Base-by-base conservation (phyloP, 2,797 vertebrate species). In the Tinamus major region DNA sequence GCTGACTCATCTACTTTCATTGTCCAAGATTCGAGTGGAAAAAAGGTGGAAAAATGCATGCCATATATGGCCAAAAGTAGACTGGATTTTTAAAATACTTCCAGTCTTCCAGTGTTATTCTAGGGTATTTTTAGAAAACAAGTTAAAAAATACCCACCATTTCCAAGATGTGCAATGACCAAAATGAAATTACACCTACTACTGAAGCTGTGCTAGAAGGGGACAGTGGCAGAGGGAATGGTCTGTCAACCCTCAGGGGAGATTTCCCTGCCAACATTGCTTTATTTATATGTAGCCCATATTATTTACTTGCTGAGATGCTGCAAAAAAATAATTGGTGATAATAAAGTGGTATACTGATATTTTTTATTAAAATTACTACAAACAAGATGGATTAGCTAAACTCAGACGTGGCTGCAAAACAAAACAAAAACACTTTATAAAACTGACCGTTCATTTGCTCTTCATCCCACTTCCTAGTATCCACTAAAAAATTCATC, bases 401-500 rank as follows among this genome's bases (percentile, higher is more conserved):
- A 80, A 41, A 41, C 51, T 85, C 26, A 63, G n/a, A 78, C 26
- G 9, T 37, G 35, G 86, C 4, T 39, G 33, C 58, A 89, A 80
- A 85, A 4, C 37, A 35, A 6, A 59, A 79, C 21, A 42, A 37
- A 39, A 37, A 65, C 39, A 33, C 13, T 33, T 24, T 27, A 21
- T 8, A 69, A 89, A 91, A 81, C 56, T 46, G 67, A 67, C 27
- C 35, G 86, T 58, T 11, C 61, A 15, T 75, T 92, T 74, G 41
- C 19, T 92, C 49, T 84, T 76, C 68, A 78, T 58, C 20, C 62
- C 41, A 70, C 79, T 87, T 75, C 83, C 58, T 64, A 85, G 89
- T 48, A 84, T 16, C 10, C 41, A 85, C 48, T 64, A 88, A 87
- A 86, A 96, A 93, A 90, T 70, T 92, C 75, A 89, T 79, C 41